These are phyloP conservation scores for Dissostichus mawsoni DNA, from an alignment of 2,113 vertebrate genomes.

Conservation along the genomic window DNA sequence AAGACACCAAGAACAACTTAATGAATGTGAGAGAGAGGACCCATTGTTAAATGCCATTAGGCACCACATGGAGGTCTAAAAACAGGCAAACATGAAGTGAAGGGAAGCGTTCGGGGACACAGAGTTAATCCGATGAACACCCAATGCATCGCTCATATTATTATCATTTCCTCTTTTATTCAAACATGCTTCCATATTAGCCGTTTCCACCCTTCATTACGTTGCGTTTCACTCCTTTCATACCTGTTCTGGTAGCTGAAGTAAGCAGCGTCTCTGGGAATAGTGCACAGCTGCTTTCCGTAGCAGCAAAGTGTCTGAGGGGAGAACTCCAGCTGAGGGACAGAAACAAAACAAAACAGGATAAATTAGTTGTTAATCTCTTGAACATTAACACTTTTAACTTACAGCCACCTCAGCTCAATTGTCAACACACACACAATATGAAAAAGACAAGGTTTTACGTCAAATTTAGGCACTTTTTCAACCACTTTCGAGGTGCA, in stretches of 20 bases:
- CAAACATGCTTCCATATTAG: neutral
- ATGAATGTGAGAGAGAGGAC: constrained; percentile 51
- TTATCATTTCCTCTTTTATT: neutral
- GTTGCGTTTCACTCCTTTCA: constrained; percentile 4
- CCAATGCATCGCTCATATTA: neutral
- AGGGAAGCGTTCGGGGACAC: constrained; percentile 45
- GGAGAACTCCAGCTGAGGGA: constrained; percentile 94
- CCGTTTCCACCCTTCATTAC: neutral
- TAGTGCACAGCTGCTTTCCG: constrained; percentile 98
- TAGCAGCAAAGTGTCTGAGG: constrained; percentile 99
- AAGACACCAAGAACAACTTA: neutral
- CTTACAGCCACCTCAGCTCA: neutral
- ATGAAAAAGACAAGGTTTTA: too few relatives aligned
- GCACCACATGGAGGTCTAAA: constrained; percentile 42
- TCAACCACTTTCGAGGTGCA: too few relatives aligned
- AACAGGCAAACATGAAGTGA: constrained; percentile 48
- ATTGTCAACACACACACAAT: too few relatives aligned
- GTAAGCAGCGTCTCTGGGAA: constrained; percentile 97
- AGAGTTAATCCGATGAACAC: constrained; percentile 28
- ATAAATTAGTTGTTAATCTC: neutral
- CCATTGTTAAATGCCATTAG: constrained; percentile 75
- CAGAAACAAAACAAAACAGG: constrained; percentile 13
- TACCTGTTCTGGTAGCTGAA: constrained; percentile 99
- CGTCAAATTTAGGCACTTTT: too few relatives aligned
- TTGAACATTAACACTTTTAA: neutral